Conservation (phyloP, 1,140 invertebrate species). For the Hylyphantes graminicola region DNA sequence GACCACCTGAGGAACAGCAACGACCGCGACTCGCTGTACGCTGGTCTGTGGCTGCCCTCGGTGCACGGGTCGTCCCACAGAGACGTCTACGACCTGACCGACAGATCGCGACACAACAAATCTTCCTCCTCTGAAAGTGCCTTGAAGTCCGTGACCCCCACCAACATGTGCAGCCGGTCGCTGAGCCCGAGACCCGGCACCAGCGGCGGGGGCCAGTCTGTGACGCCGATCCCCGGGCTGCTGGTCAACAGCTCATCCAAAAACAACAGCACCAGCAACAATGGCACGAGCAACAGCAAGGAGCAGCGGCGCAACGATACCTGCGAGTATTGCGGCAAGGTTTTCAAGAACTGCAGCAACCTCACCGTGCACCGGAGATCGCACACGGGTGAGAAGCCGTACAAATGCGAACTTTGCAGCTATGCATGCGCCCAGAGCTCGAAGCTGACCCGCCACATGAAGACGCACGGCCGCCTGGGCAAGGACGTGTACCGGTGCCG, state of each 20-base stretch:
- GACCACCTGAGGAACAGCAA: slow-evolving; percentile 62
- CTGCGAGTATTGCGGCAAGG: slow-evolving; percentile 88
- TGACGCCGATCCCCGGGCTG: slow-evolving; percentile 26
- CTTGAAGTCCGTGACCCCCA: slow-evolving; percentile 62
- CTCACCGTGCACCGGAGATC: slow-evolving; percentile 89
- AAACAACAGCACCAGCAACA: slow-evolving; percentile 15
- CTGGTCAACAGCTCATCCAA: slow-evolving; percentile 23
- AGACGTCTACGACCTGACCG: slow-evolving; percentile 29
- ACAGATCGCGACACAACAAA: slow-evolving; percentile 50
- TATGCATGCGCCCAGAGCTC: slow-evolving; percentile 74
- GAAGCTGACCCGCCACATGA: slow-evolving; percentile 88
- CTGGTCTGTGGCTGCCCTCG: slow-evolving; percentile 73
- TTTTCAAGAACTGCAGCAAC: slow-evolving; percentile 92
- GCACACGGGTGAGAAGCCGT: slow-evolving; percentile 77
- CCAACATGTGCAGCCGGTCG: slow-evolving; percentile 43
- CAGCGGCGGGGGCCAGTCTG: slow-evolving; percentile 75
- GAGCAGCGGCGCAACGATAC: slow-evolving; percentile 62
- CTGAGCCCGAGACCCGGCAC: slow-evolving; percentile 90
- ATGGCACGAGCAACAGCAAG: slow-evolving; percentile 69
- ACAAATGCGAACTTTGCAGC: slow-evolving; percentile 74
- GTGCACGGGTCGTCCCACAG: slow-evolving; percentile 63
- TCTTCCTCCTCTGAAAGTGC: slow-evolving; percentile 63
- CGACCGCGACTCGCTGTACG: slow-evolving; percentile 69
- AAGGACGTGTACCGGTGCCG: slow-evolving; percentile 72
- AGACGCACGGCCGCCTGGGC: slow-evolving; percentile 74